Base-by-base conservation (phyloP, 2,888 invertebrate genomes). In the Platycheirus albimanus region DNA sequence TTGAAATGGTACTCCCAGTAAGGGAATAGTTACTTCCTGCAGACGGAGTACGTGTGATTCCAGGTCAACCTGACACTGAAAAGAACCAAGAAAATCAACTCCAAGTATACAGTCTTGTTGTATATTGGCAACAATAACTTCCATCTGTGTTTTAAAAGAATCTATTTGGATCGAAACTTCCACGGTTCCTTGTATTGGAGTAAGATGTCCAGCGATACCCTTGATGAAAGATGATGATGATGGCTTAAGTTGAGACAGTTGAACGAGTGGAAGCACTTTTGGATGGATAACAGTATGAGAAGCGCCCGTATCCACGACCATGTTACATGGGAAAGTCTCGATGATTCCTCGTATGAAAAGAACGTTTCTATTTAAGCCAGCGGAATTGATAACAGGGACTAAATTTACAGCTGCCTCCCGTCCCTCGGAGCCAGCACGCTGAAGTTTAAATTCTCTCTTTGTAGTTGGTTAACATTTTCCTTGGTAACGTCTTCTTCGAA, bases 91-190 rank as follows among this genome's bases (percentile, higher is more conserved):
- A 28, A 28, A 51, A 24, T 47, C 47, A n/a, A 45, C 19, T 45
- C 43, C 19, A 45, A 19, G 43, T 19, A 45, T 45, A 5, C 43
- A 45, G n/a, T n/a, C n/a, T n/a, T n/a, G n/a, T n/a, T n/a, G n/a
- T n/a, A n/a, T n/a, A n/a, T n/a, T n/a, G n/a, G n/a, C n/a, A n/a
- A n/a, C n/a, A n/a, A n/a, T n/a, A n/a, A n/a, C n/a, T n/a, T n/a
- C n/a, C n/a, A n/a, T n/a, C n/a, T n/a, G n/a, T n/a, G n/a, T n/a
- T n/a, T n/a, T n/a, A n/a, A n/a, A n/a, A n/a, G n/a, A n/a, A n/a
- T 36, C n/a, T 2, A 36, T 36, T 36, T 36, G n/a, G n/a, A 36
- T 8, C 36, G 0, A 11, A 11, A 36, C 36, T n/a, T 36, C 36
- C 10, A 36, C n/a, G 1, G 36, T 8, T 36, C 36, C 36, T 11